These are phyloP conservation scores for Trisateles emortualis DNA, from an alignment of 2,888 invertebrate species.

Conservation along the genomic window DNA sequence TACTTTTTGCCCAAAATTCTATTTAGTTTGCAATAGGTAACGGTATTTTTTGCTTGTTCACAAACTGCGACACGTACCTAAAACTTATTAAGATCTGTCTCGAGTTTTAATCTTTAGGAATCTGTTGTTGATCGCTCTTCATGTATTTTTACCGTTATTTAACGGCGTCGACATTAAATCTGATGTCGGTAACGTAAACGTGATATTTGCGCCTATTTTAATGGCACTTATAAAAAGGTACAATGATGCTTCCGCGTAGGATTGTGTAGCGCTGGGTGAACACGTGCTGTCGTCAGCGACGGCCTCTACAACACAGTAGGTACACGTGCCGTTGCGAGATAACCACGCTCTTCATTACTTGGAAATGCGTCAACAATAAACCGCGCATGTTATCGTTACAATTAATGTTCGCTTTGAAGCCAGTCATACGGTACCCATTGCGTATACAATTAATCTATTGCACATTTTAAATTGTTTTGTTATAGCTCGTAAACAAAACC, in stretches of 20 bases:
- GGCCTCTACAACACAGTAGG: conserved; percentile 44
- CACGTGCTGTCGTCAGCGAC: conserved; percentile 54
- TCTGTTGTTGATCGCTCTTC: conserved; percentile 42
- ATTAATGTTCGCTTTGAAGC: conserved; percentile 46
- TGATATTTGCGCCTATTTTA: conserved; percentile 20
- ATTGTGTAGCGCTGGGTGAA: conserved; percentile 43
- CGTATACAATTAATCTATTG: conserved; percentile 34
- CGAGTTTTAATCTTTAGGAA: conserved; percentile 60
- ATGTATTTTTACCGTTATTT: conserved; percentile 58
- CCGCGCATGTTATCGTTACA: conserved; percentile 54
- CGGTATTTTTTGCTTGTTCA: conserved; percentile 72
- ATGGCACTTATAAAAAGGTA: conserved; percentile 26
- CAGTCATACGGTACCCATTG: conserved; percentile 27
- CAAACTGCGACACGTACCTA: conserved; percentile 63
- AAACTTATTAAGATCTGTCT: conserved; percentile 74
- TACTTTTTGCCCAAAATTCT: conserved; percentile 81
- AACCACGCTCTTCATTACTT: conserved; percentile 60
- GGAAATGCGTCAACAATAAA: conserved; percentile 59
- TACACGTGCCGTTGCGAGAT: conserved; percentile 60
- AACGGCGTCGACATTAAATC: conserved; percentile 52
- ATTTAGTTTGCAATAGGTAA: conserved; percentile 79
- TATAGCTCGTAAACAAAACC: conserved; percentile 5
- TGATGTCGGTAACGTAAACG: conserved; percentile 24
- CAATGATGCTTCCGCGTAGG: conserved; percentile 51
- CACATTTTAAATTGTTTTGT: conserved; percentile 31